Conservation (phyloP, 2,113 vertebrate species). For the Proteles cristata region DNA sequence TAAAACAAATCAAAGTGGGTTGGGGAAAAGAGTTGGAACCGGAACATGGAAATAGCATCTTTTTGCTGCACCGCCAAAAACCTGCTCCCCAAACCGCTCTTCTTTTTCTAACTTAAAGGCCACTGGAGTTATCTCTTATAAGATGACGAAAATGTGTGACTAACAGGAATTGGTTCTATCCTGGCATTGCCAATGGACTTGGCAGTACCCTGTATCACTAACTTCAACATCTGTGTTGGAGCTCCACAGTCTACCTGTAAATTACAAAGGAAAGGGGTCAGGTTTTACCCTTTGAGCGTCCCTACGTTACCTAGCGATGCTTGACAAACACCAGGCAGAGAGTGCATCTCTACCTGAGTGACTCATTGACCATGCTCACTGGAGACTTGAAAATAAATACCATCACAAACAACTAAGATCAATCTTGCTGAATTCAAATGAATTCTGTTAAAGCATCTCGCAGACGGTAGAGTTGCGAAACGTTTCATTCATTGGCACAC, state of each 20-base stretch:
- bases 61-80: not conserved
- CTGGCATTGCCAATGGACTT: accelerated
- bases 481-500: not conserved
- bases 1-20: not conserved
- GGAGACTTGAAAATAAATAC: not conserved
- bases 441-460: not conserved
- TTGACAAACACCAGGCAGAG: not conserved
- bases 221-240: accelerated
- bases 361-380: not conserved
- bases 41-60: not conserved
- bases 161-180: not conserved
- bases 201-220: not conserved
- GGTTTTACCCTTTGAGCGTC: not conserved
- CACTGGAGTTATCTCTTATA: not conserved
- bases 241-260: not conserved
- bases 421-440: not conserved
- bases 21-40: not conserved
- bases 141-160: not conserved
- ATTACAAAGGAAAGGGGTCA: not conserved
- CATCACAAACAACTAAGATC: not conserved
- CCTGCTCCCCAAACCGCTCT: not conserved
- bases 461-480: not conserved
- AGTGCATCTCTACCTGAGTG: not conserved
- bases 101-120: not conserved
- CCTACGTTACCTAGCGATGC: not conserved